A percentile compares a stretch with the other conserved stretches of the same genome.
Evolutionary conservation across 2,113 vertebrate species (phyloP).

Genomic region (Tamias sibiricus): DNA sequence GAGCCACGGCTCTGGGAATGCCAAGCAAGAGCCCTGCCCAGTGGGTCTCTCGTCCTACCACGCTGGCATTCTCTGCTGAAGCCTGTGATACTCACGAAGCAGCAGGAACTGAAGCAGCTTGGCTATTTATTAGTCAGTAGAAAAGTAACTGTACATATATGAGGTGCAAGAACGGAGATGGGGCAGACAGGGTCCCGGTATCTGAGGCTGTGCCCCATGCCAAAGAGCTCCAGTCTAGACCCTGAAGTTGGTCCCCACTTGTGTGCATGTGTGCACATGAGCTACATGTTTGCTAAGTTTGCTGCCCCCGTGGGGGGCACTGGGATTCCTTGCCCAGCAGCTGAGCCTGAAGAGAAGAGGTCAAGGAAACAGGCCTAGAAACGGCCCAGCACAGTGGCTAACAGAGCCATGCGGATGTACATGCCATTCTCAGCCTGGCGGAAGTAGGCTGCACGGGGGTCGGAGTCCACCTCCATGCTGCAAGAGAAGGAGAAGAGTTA

Average conservation of each 20-base stretch:
- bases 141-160: slow-evolving; percentile 71
- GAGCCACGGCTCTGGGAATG: background rate
- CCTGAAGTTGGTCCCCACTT: background rate
- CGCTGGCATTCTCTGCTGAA: background rate
- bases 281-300: background rate
- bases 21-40: background rate
- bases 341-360: background rate
- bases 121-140: slow-evolving; percentile 77
- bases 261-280: background rate
- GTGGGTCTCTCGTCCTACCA: background rate
- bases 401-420: slow-evolving; percentile 98
- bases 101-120: slow-evolving; percentile 31
- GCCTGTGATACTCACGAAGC: background rate
- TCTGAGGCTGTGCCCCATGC: background rate
- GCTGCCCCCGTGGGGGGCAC: slow-evolving; percentile 73
- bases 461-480: slow-evolving; percentile 95
- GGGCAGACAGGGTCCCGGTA: background rate
- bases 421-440: slow-evolving; percentile 98
- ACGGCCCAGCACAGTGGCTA: slow-evolving; percentile 94
- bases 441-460: slow-evolving; percentile 97
- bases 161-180: background rate
- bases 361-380: slow-evolving; percentile 75
- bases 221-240: background rate
- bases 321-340: slow-evolving; percentile 43
- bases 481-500: background rate